Evolutionary conservation across 2,797 vertebrate species (phyloP), one percentile per base, ranked within the genome.

Genomic region (Aldrovandia affinis): DNA sequence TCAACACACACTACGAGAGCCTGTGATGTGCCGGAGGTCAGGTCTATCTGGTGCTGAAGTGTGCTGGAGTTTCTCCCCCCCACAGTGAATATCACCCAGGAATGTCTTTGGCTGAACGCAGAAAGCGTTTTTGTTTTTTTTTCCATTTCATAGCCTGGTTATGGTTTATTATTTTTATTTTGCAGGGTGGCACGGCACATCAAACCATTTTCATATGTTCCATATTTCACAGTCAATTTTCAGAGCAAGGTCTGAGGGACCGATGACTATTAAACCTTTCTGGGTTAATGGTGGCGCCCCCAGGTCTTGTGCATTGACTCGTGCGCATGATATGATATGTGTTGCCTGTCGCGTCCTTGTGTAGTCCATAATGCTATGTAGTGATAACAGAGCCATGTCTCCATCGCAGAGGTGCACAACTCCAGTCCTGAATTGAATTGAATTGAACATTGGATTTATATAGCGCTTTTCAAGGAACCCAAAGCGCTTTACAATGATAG

Each of bases 141-240:
- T n/a, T 18, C 47, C 22, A 77, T 12, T 10, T 3, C 39, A 47
- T 47, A 44, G 42, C 39, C 73, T 77, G 39, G 73, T 25, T 77
- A n/a, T 47, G 20, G 73, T 77, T 77, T 44, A 25, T 25, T 2
- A n/a, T n/a, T 22, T 77, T 70, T 47, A 25, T 8, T 9, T 47
- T 77, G 39, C 15, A 15, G 8, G 42, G 25, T 47, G 42, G 73
- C 15, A 12, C 42, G n/a, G 39, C 42, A 25, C 25, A 77, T 42
- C 22, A 47, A 77, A 73, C 7, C 25, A 1, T 77, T 3, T 47
- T 25, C 7, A 20, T 47, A 18, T 44, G 33, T 15, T 14, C 39
- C 33, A 73, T 33, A 68, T 73, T 73, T 73, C 15, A n/a, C n/a
- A n/a, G n/a, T n/a, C n/a, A n/a, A n/a, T n/a, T n/a, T 57, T 57